Evolutionary conservation across 2,113 vertebrate species (phyloP).

Genomic region (Crotophaga sulcirostris): DNA sequence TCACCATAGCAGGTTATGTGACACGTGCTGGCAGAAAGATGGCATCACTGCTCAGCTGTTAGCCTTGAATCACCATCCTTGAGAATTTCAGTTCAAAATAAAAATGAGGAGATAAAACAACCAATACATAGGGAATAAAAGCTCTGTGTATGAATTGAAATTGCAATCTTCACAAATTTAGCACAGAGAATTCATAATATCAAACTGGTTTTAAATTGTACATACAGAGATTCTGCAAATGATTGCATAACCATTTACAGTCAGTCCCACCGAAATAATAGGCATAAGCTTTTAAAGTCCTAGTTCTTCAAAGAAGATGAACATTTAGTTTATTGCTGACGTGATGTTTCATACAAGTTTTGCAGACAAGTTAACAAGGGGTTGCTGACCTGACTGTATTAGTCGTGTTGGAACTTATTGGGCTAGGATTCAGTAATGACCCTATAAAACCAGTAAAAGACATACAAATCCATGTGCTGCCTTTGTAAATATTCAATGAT

Average conservation of each 20-base stretch:
- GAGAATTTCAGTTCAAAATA: background rate
- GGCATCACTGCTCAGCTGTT: conserved; percentile 21
- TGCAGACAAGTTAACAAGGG: background rate
- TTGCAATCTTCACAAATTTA: background rate
- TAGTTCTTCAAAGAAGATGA: background rate
- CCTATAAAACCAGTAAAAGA: background rate
- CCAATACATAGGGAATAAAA: background rate
- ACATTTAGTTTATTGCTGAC: background rate
- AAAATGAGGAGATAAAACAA: background rate
- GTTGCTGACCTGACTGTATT: background rate
- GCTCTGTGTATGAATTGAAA: background rate
- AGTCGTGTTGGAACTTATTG: background rate
- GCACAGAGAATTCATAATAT: background rate
- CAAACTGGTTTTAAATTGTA: background rate
- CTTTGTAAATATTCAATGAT: conserved; percentile 38
- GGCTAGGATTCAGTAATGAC: background rate
- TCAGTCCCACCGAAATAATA: background rate
- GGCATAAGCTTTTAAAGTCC: background rate
- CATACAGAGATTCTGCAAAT: background rate
- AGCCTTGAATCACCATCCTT: background rate
- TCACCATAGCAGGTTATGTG: background rate
- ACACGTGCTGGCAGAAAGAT: conserved; percentile 17
- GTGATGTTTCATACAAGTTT: background rate
- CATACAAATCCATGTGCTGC: background rate
- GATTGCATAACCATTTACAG: background rate